Conservation (phyloP, 2,797 vertebrate species). For the Syngnathus acus region DNA sequence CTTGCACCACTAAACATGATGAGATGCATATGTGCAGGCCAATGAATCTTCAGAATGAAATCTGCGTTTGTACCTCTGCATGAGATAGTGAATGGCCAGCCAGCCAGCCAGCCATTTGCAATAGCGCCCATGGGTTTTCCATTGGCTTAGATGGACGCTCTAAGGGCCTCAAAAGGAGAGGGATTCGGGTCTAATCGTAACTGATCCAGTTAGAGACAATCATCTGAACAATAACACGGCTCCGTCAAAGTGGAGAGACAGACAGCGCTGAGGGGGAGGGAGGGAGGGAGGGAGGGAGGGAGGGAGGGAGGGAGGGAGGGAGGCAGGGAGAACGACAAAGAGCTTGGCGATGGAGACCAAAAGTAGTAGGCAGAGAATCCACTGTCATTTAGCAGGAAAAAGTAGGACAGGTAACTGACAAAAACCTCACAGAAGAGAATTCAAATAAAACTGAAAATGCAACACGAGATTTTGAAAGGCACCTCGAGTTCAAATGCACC, state of each 20-base stretch:
- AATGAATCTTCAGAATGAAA: constrained; percentile 67
- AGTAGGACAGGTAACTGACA: too few relatives aligned
- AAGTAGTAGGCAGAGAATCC: background rate
- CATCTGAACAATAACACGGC: constrained; percentile 64
- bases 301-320: background rate
- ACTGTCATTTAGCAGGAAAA: background rate
- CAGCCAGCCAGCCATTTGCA: constrained; percentile 41
- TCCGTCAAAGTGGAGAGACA: constrained; percentile 54
- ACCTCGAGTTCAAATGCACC: too few relatives aligned
- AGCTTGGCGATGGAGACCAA: background rate
- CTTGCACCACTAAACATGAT: constrained; percentile 31
- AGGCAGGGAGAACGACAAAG: background rate
- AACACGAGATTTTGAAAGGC: too few relatives aligned
- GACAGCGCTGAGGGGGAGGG: constrained; percentile 18
- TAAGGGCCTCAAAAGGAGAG: constrained; percentile 61
- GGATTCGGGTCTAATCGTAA: constrained; percentile 68
- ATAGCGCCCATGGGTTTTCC: constrained; percentile 63
- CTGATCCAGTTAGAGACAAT: constrained; percentile 65
- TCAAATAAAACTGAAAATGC: too few relatives aligned
- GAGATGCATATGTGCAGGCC: constrained; percentile 51
- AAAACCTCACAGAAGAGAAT: too few relatives aligned
- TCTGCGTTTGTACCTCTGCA: constrained; percentile 33
- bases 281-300: too few relatives aligned
- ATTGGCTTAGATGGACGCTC: constrained; percentile 62
- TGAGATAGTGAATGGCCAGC: constrained; percentile 42